These are phyloP conservation scores for Polyodon spathula DNA, from an alignment of 2,113 vertebrate genomes.

Conservation along the genomic window DNA sequence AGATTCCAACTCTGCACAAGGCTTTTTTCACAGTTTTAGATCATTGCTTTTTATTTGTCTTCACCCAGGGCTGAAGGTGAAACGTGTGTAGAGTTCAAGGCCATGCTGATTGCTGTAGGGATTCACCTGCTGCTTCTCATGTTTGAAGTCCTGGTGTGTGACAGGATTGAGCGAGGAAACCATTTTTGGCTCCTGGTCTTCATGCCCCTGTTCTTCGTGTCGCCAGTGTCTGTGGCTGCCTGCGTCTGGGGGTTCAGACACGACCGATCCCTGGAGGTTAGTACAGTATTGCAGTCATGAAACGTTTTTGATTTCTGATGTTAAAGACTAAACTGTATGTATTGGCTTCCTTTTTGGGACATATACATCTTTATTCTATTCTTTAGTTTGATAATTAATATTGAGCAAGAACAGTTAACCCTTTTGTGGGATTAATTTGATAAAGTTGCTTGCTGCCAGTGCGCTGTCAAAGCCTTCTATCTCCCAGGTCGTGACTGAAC, in stretches of 20 bases:
- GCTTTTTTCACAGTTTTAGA: background rate
- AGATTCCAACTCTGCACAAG: background rate
- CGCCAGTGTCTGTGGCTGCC: constrained; percentile 89
- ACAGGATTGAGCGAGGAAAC: constrained; percentile 75
- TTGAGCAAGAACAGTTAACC: no score
- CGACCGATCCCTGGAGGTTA: constrained; percentile 90
- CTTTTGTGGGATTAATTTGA: no score
- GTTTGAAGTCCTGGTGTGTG: constrained; percentile 95
- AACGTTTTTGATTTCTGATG: background rate
- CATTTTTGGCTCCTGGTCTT: constrained; percentile 96
- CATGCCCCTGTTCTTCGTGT: constrained; percentile 96
- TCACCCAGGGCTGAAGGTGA: constrained; percentile 83
- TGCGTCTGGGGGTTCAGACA: constrained; percentile 97
- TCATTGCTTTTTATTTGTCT: constrained; percentile 10
- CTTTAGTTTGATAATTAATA: no score
- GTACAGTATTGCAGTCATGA: background rate
- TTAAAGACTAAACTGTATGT: background rate
- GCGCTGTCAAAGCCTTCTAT: no score
- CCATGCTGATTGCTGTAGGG: constrained; percentile 92
- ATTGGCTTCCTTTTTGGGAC: no score
- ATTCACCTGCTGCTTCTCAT: constrained; percentile 89
- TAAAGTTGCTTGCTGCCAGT: no score
- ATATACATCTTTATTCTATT: no score
- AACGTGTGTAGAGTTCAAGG: constrained; percentile 97
- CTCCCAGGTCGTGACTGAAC: no score